Conservation (phyloP, 2,888 invertebrate genomes). For the Toxonevra muliebris region DNA sequence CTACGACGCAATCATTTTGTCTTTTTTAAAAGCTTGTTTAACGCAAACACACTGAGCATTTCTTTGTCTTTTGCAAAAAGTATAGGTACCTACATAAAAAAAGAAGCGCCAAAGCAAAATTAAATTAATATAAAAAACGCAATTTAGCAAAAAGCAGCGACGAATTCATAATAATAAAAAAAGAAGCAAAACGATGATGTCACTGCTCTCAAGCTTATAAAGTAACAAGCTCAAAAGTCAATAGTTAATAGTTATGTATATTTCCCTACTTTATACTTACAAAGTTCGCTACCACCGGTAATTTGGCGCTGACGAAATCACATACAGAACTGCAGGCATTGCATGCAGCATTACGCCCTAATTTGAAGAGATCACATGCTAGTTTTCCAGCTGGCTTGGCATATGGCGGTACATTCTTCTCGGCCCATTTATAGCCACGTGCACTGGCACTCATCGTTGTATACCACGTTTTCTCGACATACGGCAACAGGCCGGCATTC, state of each 20-base stretch:
- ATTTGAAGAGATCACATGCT: constrained; percentile 68
- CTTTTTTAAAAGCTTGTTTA: too few species aligned
- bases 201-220: background rate
- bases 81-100: too few species aligned
- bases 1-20: too few species aligned
- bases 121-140: too few species aligned
- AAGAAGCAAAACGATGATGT: background rate
- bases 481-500: constrained; percentile 72
- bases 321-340: constrained; percentile 67
- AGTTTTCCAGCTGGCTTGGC: constrained; percentile 73
- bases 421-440: constrained; percentile 73
- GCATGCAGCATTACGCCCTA: constrained; percentile 68
- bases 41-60: too few species aligned
- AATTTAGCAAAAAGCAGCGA: too few species aligned
- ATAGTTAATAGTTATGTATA: background rate
- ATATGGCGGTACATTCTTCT: constrained; percentile 75
- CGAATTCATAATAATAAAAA: background rate
- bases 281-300: constrained; percentile 67
- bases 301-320: constrained; percentile 68
- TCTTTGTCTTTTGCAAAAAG: too few species aligned
- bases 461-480: constrained; percentile 73
- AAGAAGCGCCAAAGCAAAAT: too few species aligned
- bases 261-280: constrained; percentile 64
- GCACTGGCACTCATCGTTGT: constrained; percentile 70
- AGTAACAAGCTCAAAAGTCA: too few species aligned